phyloP scores from a whole-genome alignment of 2,113 vertebrate genomes.

The Gallinago jamesoni region DNA sequence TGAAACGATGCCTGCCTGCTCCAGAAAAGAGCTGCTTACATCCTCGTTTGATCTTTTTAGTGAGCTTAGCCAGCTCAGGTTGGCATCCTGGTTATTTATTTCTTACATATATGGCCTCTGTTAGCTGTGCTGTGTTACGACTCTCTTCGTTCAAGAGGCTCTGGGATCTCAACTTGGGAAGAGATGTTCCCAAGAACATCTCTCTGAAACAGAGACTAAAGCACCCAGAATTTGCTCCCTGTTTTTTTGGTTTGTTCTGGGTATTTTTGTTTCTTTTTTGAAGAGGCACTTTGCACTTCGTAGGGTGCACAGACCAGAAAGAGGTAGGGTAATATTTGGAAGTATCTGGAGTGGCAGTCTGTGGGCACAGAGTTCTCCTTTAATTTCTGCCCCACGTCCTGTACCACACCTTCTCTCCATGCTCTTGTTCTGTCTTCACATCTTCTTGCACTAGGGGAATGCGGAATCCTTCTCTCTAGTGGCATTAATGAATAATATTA shows the following conservation, averaged over 20 bases:
- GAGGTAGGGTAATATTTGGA: not conserved
- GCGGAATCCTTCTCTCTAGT: not conserved
- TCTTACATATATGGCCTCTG: not conserved
- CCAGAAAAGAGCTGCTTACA: conserved; percentile 33
- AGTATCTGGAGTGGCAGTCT: not conserved
- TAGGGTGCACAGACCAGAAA: not conserved
- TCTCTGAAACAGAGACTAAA: not conserved
- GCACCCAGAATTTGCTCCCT: not conserved
- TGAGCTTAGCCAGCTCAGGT: not conserved
- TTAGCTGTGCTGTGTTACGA: not conserved
- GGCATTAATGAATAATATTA: not conserved
- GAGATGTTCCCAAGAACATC: not conserved
- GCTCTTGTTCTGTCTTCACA: not conserved
- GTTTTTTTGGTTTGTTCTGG: not conserved
- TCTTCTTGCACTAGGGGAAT: not conserved
- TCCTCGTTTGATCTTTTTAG: conserved; percentile 26
- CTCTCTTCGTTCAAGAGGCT: not conserved
- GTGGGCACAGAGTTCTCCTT: not conserved
- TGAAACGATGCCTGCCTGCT: conserved; percentile 35
- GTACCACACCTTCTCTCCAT: not conserved
- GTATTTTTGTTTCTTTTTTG: not conserved
- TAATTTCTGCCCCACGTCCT: not conserved
- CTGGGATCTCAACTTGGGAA: not conserved
- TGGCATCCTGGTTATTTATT: not conserved
- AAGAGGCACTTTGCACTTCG: not conserved